Conservation (phyloP, 1,140 invertebrate species). For the Probaryconus sp. region DNA sequence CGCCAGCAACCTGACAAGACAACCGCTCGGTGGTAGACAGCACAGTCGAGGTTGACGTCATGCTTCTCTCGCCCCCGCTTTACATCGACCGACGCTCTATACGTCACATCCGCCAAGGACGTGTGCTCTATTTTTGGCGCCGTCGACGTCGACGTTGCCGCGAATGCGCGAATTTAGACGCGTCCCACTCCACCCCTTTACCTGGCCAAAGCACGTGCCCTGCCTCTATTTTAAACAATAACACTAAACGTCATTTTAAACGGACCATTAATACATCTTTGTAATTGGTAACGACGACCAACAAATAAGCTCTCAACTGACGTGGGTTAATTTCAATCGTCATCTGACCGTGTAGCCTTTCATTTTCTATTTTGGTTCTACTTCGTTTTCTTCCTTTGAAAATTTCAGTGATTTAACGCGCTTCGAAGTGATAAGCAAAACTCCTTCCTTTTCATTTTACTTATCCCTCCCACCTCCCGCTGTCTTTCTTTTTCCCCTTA, state of each 20-base stretch:
- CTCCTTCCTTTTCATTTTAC: too few species aligned
- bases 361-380: neutral
- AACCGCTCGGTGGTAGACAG: slow-evolving; percentile 31
- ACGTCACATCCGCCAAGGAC: slow-evolving; percentile 73
- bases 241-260: slow-evolving; percentile 33
- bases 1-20: slow-evolving; percentile 53
- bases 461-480: too few species aligned
- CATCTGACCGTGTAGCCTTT: neutral
- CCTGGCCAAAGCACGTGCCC: slow-evolving; percentile 25
- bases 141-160: slow-evolving; percentile 56
- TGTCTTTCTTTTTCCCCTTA: neutral
- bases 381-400: too few species aligned
- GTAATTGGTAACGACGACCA: slow-evolving; percentile 17
- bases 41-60: slow-evolving; percentile 69
- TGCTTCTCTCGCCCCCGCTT: slow-evolving; percentile 69
- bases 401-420: too few species aligned
- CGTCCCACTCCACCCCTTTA: slow-evolving; percentile 7
- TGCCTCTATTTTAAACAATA: slow-evolving; percentile 46
- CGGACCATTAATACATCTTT: neutral
- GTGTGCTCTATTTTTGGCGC: slow-evolving; percentile 68
- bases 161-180: slow-evolving; percentile 57
- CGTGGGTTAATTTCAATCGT: slow-evolving; percentile 9
- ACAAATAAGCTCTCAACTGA: slow-evolving; percentile 16
- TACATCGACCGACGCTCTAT: slow-evolving; percentile 70
- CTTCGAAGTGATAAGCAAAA: too few species aligned